phyloP scores from a whole-genome alignment of 1,140 invertebrate species.

The Euwallacea similis region DNA sequence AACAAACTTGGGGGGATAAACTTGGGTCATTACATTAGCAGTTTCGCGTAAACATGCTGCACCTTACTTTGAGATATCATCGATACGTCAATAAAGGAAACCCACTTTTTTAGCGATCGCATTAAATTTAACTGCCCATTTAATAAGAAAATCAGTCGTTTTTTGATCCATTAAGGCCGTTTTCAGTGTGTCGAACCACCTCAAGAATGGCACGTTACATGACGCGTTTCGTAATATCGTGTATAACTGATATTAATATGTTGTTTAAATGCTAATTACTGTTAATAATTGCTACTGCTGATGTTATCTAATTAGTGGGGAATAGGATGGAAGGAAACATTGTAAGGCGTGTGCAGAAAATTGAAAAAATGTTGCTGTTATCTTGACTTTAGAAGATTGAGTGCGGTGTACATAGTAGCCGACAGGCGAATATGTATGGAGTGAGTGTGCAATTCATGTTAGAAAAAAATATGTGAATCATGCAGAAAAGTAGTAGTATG shows the following conservation, averaged over 20 bases:
- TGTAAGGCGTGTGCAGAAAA: too few species aligned
- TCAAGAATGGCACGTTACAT: conserved; percentile 1
- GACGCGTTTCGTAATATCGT: conserved; percentile 11
- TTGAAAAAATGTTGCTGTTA: too few species aligned
- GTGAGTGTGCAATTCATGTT: too few species aligned
- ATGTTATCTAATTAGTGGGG: too few species aligned
- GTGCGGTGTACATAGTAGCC: too few species aligned
- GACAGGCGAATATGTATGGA: too few species aligned
- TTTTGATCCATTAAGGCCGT: conserved; percentile 15
- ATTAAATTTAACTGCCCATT: conserved; percentile 19
- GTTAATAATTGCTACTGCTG: not conserved
- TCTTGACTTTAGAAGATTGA: too few species aligned
- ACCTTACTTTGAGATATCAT: conserved; percentile 29
- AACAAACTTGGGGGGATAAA: not conserved
- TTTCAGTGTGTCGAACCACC: conserved; percentile 2
- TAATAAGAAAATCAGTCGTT: conserved; percentile 22
- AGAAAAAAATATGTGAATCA: too few species aligned
- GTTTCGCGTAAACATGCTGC: conserved; percentile 26
- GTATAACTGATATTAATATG: conserved; percentile 5
- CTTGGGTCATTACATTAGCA: conserved; percentile 20
- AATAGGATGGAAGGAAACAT: too few species aligned
- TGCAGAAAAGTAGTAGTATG: too few species aligned
- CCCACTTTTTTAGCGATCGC: conserved; percentile 18
- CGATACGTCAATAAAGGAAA: conserved; percentile 27
- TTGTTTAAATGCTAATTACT: conserved; percentile 15